Percentiles rank a stretch among this genome's conserved stretches.
These are phyloP conservation scores for Haliaeetus leucogaster DNA, from an alignment of 2,113 vertebrate species.

Conservation along the genomic window DNA sequence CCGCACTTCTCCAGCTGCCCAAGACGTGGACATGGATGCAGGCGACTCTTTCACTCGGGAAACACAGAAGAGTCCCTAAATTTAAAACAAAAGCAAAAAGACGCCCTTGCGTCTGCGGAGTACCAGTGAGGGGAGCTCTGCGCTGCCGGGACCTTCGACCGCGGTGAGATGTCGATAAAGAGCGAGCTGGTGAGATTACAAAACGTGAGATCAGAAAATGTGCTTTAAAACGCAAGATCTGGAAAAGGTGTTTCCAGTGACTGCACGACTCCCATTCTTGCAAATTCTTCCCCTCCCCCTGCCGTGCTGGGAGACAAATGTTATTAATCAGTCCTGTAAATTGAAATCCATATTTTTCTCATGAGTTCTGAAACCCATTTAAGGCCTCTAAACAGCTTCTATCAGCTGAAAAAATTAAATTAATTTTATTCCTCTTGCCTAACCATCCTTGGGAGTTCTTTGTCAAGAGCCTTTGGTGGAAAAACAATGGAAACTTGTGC, in stretches of 20 bases:
- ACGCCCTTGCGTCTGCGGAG: fast-evolving
- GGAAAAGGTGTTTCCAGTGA: background rate
- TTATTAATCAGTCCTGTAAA: conserved; percentile 1
- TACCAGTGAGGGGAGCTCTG: background rate
- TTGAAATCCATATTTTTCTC: conserved; percentile 1
- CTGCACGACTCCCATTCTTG: background rate
- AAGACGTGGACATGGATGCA: fast-evolving
- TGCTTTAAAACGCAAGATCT: background rate
- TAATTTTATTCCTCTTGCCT: background rate
- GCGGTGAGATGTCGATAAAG: fast-evolving
- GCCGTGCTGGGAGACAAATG: background rate
- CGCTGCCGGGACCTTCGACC: background rate
- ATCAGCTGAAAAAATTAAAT: background rate
- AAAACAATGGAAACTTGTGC: background rate
- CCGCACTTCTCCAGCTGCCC: background rate
- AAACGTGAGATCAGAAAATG: fast-evolving
- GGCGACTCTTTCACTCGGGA: background rate
- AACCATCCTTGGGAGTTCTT: background rate
- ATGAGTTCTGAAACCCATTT: background rate
- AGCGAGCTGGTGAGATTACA: background rate
- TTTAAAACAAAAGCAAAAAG: too few species aligned
- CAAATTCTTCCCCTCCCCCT: background rate
- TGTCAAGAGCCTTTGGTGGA: background rate
- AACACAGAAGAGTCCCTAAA: background rate
- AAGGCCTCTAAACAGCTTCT: conserved; percentile 4